These are phyloP conservation scores for Oasisia sp. DNA, from an alignment of 2,888 invertebrate species.

Conservation along the genomic window DNA sequence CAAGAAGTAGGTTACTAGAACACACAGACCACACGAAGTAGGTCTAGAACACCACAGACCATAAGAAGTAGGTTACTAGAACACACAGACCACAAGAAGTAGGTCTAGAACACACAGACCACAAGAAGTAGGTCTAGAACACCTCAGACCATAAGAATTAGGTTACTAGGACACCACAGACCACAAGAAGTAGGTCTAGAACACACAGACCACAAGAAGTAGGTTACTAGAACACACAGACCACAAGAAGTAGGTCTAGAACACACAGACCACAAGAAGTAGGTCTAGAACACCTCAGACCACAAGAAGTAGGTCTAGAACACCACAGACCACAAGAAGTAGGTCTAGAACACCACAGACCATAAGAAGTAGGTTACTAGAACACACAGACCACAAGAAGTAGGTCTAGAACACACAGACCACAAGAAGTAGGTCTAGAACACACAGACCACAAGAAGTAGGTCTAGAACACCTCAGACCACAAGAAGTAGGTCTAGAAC, in stretches of 20 bases:
- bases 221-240: too few species aligned
- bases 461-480: slow-evolving; percentile 31
- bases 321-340: slow-evolving; percentile 44
- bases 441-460: slow-evolving; percentile 43
- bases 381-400: too few species aligned
- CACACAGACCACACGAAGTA: slow-evolving; percentile 43
- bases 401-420: slow-evolving; percentile 43
- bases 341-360: slow-evolving; percentile 39
- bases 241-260: too few species aligned
- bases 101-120: slow-evolving; percentile 43
- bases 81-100: too few species aligned
- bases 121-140: slow-evolving; percentile 42
- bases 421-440: slow-evolving; percentile 44
- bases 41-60: slow-evolving; percentile 40
- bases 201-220: slow-evolving; percentile 44
- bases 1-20: slow-evolving; percentile 39
- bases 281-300: slow-evolving; percentile 26
- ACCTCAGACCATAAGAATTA: slow-evolving; percentile 42
- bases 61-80: slow-evolving; percentile 40
- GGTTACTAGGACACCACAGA: slow-evolving; percentile 29
- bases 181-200: slow-evolving; percentile 42
- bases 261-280: slow-evolving; percentile 44
- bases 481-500: slow-evolving; percentile 43
- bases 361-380: slow-evolving; percentile 40
- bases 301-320: slow-evolving; percentile 44